Base-by-base conservation (phyloP, 53 echinoderm and acorn worm species). In the Astropecten irregularis region DNA sequence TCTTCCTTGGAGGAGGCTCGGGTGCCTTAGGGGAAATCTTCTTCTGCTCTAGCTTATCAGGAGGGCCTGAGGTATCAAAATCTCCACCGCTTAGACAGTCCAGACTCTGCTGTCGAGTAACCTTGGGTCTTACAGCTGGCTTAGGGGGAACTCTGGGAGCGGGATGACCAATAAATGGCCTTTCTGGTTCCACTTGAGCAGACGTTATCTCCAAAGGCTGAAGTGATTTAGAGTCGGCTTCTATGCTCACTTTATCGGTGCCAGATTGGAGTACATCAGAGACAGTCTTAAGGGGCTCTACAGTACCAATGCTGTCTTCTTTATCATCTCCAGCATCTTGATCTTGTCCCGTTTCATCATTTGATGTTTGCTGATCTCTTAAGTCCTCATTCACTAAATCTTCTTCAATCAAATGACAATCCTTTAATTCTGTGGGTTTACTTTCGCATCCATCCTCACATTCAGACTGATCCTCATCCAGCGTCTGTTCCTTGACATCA, bases 1-100 rank as follows among this genome's bases (percentile, higher is more conserved):
- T 67, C 87, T 33, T 87, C 22, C 79, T 77, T 29, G 87, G 82
- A 57, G 88, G 88, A 3, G 82, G 88, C 71, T 58, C 63, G 38
- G 88, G 88, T 60, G 81, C 48, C 22, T 63, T 49, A 4, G 55
- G 56, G 13, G 67, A 77, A 3, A 40, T 60, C 21, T 70, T 34
- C 47, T 68, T 77, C 28, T 30, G 16, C 21, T 71, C 66, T 40
- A 34, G 3, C 28, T 46, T 57, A 13, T 37, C 44, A 6, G 44
- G 40, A 13, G 22, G 35, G 5, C 15, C 49, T 3, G 49, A 47
- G 2, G 76, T 74, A 22, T 85, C 86, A 65, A 85, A 53, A 42
- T 76, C 76, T 44, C 79, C 79, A 16, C 79, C 79, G 11, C 29
- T 47, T 6, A 79, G 62, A 47, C 79, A 61, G 25, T 79, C 79